Conservation (phyloP, 2,113 vertebrate genomes). For the Albula glossodonta region DNA sequence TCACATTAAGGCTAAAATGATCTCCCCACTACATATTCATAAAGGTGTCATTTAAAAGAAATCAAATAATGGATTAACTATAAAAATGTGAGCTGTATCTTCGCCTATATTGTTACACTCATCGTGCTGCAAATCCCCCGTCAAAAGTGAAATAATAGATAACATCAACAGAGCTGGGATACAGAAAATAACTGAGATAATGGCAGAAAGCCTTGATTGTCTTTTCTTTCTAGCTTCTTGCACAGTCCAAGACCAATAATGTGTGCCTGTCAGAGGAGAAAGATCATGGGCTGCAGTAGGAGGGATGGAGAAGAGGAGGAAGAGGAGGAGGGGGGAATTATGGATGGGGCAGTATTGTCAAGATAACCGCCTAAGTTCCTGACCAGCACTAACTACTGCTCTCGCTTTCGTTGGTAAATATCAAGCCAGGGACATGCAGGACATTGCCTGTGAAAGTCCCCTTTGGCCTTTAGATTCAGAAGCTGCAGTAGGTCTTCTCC, state of each 20-base stretch:
- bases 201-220: conserved; percentile 41
- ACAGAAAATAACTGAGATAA: conserved; percentile 33
- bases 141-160: background rate
- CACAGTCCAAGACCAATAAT: conserved; percentile 48
- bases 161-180: background rate
- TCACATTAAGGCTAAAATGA: background rate
- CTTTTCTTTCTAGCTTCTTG: conserved; percentile 26
- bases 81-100: background rate
- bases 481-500: conserved; percentile 49
- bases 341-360: conserved; percentile 38
- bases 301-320: conserved; percentile 35
- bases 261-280: conserved; percentile 34
- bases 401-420: conserved; percentile 50
- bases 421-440: conserved; percentile 54
- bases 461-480: conserved; percentile 53
- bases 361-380: conserved; percentile 39
- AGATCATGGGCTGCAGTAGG: background rate
- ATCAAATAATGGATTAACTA: background rate
- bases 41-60: background rate
- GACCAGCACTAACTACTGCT: conserved; percentile 49
- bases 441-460: conserved; percentile 60
- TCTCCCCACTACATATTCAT: conserved; percentile 4
- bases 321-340: conserved; percentile 26
- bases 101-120: background rate
- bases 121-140: background rate